Percentiles rank a stretch among this genome's conserved stretches.
phyloP scores from a whole-genome alignment of 2,888 invertebrate species.

The Hartigia nigra region DNA sequence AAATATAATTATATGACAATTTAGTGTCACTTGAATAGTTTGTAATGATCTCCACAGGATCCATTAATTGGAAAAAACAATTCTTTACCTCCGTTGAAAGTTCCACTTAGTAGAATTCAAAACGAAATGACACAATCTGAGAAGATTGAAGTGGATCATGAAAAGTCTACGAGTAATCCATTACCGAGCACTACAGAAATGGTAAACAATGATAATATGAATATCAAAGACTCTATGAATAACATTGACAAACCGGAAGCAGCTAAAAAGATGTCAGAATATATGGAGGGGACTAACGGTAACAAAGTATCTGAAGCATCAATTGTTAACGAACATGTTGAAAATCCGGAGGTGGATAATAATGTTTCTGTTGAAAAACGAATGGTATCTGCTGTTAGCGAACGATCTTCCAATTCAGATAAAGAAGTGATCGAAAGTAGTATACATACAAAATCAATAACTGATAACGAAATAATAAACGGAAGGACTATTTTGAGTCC shows the following conservation, averaged over 20 bases:
- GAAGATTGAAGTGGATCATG: slow-evolving; percentile 2
- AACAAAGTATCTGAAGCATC: slow-evolving; percentile 4
- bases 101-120: slow-evolving; percentile 44
- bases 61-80: slow-evolving; percentile 30
- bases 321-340: background rate
- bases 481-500: slow-evolving; percentile 41
- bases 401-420: slow-evolving; percentile 13
- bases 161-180: slow-evolving; percentile 4
- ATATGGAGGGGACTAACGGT: slow-evolving; percentile 18
- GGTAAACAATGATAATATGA: slow-evolving; percentile 24
- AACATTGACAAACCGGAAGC: slow-evolving; percentile 33
- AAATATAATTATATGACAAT: background rate
- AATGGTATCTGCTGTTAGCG: slow-evolving; percentile 8
- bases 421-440: background rate
- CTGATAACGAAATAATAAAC: background rate
- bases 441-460: background rate
- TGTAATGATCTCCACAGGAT: slow-evolving; percentile 14
- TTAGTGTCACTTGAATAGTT: background rate
- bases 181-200: slow-evolving; percentile 33
- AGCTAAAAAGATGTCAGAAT: slow-evolving; percentile 29
- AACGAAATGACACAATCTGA: slow-evolving; percentile 20
- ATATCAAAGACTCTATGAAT: slow-evolving; percentile 20
- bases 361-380: slow-evolving; percentile 1
- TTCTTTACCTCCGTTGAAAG: slow-evolving; percentile 51
- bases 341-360: slow-evolving; percentile 1